Evolutionary conservation across 2,797 vertebrate species (phyloP), one percentile per base, ranked within the genome.

Genomic region (Babyrousa celebensis): DNA sequence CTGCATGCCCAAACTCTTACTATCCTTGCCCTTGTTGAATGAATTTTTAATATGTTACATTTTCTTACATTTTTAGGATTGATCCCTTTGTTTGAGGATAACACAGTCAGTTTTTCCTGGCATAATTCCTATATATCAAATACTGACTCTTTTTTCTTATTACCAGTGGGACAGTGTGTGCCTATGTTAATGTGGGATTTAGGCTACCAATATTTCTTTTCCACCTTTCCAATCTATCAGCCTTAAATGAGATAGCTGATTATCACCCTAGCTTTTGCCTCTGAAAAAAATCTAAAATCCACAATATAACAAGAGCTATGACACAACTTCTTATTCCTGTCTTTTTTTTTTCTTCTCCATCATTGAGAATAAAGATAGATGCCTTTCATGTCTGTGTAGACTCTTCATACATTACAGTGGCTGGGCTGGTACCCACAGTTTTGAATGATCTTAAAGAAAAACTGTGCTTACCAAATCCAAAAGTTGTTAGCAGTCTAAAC

Each of bases 81-180:
- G 74, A 36, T 21, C 43, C 8, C 43, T 93, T 71, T 43, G 40
- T 92, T 72, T 87, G 40, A 27, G 12, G 23, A 82, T 62, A 70
- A 92, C 40, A 32, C n/a, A 4, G 29, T 87, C 63, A 3, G 2
- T 36, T 94, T 94, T 91, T 78, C 36, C 43, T 65, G 32, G 21
- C 27, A 89, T 36, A 96, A 86, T 21, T 29, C 40, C 72, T 56
- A 43, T 9, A 65, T 58, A 77, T 95, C 70, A 91, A 93, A 94
- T 71, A 68, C 32, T 79, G 54, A 16, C 27, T 78, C 5, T 71
- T 71, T 80, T 52, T 72, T 29, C 40, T 90, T 62, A 58, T 48
- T 68, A 77, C 9, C 3, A 78, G 14, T 74, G 16, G 40, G 52
- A 20, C 6, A 62, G 48, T 74, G 36, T 60, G 40, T 18, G 17